A percentile compares a stretch with the other conserved stretches of the same genome.
Evolutionary conservation across 2,888 invertebrate species (phyloP).

Genomic region (Linnaemya vulpina): DNA sequence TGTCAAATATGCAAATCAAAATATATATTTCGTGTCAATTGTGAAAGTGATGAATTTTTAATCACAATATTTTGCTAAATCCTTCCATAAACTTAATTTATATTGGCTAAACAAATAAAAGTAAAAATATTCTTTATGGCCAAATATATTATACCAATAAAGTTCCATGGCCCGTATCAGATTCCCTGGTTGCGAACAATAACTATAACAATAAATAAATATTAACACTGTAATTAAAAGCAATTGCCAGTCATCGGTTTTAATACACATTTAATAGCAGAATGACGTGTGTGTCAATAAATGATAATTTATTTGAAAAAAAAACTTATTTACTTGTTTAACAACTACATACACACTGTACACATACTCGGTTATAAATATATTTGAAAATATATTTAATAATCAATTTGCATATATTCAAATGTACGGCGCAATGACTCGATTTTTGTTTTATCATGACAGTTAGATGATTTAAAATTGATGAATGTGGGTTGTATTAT

Average conservation of each 20-base stretch:
- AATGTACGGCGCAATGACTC: background rate
- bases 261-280: conserved; percentile 39
- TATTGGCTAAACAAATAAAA: no score
- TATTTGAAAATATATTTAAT: conserved; percentile 10
- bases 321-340: conserved; percentile 6
- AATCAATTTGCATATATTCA: background rate
- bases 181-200: background rate
- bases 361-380: background rate
- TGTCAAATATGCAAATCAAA: no score
- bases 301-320: conserved; percentile 40
- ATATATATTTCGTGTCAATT: no score
- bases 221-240: conserved; percentile 57
- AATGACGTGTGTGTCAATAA: conserved; percentile 54
- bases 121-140: no score
- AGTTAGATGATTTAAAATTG: conserved; percentile 28
- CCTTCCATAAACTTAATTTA: no score
- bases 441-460: conserved; percentile 2
- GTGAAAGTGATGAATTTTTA: no score
- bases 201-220: conserved; percentile 6
- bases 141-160: background rate
- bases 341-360: background rate
- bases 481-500: conserved; percentile 6
- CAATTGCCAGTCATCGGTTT: conserved; percentile 53
- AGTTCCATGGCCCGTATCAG: background rate
- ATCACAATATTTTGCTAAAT: no score